These are phyloP conservation scores for Pteria penguin DNA, from an alignment of 2,888 invertebrate species.

Conservation along the genomic window DNA sequence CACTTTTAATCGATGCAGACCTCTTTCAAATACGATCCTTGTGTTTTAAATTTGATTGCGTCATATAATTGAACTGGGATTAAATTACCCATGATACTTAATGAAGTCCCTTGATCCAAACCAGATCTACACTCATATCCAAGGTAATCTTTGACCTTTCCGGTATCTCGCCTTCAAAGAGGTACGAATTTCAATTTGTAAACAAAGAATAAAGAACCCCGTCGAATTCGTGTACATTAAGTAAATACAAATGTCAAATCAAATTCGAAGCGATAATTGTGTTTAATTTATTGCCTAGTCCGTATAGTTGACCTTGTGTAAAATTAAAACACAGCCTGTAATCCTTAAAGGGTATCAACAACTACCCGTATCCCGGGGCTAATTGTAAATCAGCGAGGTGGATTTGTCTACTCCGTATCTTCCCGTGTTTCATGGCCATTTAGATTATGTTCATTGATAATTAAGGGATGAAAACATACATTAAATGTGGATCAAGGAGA, in stretches of 20 bases:
- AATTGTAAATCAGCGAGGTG: background rate
- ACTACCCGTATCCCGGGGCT: background rate
- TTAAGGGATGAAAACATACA: background rate
- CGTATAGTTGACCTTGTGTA: too few relatives aligned
- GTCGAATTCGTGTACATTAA: conserved; percentile 22
- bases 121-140: too few relatives aligned
- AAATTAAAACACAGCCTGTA: background rate
- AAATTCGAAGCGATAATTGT: conserved; percentile 12
- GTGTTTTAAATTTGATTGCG: too few relatives aligned
- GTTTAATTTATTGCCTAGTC: conserved; percentile 3
- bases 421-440: background rate
- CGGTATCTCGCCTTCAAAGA: conserved; percentile 16
- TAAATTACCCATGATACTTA: too few relatives aligned
- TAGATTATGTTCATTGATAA: background rate
- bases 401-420: background rate
- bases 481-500: too few relatives aligned
- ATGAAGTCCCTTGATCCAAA: too few relatives aligned
- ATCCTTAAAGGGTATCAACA: background rate
- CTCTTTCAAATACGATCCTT: too few relatives aligned
- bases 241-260: conserved; percentile 27
- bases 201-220: conserved; percentile 28
- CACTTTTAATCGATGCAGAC: too few relatives aligned
- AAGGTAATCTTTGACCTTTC: background rate
- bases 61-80: too few relatives aligned
- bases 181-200: conserved; percentile 23